These are phyloP conservation scores for Galeruca laticollis DNA, from an alignment of 2,888 invertebrate species.

Conservation along the genomic window DNA sequence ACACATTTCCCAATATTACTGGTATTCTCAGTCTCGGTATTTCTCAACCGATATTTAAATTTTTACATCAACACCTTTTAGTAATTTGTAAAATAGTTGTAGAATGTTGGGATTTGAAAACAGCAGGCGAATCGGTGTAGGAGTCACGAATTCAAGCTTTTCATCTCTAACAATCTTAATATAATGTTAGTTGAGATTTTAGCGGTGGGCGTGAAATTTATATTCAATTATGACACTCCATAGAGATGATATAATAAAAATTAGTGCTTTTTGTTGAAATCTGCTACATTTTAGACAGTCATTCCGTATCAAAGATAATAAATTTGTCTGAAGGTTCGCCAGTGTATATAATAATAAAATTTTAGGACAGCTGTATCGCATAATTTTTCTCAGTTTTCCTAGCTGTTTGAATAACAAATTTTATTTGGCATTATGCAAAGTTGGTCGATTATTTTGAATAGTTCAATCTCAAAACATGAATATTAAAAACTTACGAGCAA, in stretches of 20 bases:
- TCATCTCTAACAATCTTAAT: slow-evolving; percentile 8
- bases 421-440: too few species aligned
- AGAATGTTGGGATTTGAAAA: background rate
- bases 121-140: slow-evolving; percentile 1
- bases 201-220: slow-evolving; percentile 29
- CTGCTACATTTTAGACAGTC: background rate
- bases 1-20: too few species aligned
- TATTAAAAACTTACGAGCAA: too few species aligned
- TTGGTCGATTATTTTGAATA: too few species aligned
- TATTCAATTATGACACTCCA: slow-evolving; percentile 24
- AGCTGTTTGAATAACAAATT: too few species aligned
- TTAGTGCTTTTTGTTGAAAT: background rate
- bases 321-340: background rate
- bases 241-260: background rate
- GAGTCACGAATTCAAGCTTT: slow-evolving; percentile 11
- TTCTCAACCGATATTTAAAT: too few species aligned
- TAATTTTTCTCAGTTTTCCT: background rate
- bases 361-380: background rate
- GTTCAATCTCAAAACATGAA: too few species aligned
- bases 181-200: slow-evolving; percentile 9
- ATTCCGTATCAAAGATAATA: background rate
- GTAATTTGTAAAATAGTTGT: background rate
- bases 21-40: too few species aligned
- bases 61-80: background rate
- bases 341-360: background rate